These are phyloP conservation scores for Pelochelys cantorii DNA, from an alignment of 2,797 vertebrate genomes.

Conservation along the genomic window DNA sequence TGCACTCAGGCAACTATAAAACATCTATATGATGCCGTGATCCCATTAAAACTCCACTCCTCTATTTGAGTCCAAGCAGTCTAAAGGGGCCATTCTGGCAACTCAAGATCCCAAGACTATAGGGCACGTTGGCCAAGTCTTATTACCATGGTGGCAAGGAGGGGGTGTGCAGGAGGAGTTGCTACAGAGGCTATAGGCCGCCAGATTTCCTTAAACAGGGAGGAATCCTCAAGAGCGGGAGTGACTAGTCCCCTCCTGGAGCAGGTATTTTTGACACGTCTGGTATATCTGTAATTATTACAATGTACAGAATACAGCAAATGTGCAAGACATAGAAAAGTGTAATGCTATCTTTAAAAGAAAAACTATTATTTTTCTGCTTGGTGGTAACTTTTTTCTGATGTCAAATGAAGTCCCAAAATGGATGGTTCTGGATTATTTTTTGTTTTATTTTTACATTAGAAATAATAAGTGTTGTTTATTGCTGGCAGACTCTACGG, in stretches of 20 bases:
- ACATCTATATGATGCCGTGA: not conserved
- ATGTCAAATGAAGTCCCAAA: not conserved
- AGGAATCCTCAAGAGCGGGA: not conserved
- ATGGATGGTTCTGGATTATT: not conserved
- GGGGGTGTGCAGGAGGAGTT: not conserved
- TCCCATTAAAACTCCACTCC: not conserved
- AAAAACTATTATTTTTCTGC: not conserved
- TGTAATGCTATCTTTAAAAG: not conserved
- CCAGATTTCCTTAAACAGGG: accelerated
- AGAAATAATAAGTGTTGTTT: not conserved
- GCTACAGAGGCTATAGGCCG: not conserved
- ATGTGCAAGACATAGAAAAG: not conserved
- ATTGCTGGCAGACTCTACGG: not conserved
- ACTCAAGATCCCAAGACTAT: accelerated
- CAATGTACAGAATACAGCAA: not conserved
- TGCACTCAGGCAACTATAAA: not conserved
- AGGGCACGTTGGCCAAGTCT: not conserved
- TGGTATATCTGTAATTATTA: not conserved
- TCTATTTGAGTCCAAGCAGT: not conserved
- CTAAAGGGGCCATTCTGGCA: not conserved
- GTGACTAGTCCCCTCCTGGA: not conserved
- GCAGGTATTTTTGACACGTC: not conserved
- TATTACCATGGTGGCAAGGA: not conserved
- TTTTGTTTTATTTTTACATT: accelerated
- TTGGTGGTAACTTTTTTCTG: not conserved